Evolutionary conservation across 2,888 invertebrate genomes (phyloP).

Genomic region (Melieria picta): DNA sequence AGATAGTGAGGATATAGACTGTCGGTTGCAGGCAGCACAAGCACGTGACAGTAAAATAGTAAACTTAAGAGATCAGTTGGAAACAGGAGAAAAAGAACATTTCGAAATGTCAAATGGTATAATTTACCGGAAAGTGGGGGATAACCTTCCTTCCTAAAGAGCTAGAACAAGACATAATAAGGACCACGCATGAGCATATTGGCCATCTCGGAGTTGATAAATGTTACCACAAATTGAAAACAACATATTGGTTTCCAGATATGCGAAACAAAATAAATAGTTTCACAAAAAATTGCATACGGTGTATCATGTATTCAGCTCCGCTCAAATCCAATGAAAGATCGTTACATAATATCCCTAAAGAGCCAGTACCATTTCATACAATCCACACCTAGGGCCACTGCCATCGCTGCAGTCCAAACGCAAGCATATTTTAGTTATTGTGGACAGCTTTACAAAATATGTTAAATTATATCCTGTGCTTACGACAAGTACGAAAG

Average conservation of each 20-base stretch:
- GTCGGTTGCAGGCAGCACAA: conserved; percentile 21
- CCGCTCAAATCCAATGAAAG: conserved; percentile 2
- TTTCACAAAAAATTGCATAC: conserved; percentile 31
- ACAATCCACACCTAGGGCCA: conserved; percentile 35
- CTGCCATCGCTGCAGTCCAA: conserved; percentile 27
- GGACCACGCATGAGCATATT: conserved; percentile 27
- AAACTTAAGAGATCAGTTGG: conserved; percentile 23
- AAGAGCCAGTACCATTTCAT: conserved; percentile 29
- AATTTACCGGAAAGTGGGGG: conserved; percentile 20
- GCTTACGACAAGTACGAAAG: conserved; percentile 25
- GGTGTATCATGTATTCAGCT: too few species aligned
- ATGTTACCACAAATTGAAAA: conserved; percentile 23
- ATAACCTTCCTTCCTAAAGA: conserved; percentile 18
- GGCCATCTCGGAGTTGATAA: conserved; percentile 32
- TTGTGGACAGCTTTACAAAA: conserved; percentile 34
- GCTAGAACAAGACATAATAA: conserved; percentile 29
- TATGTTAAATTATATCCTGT: conserved; percentile 30
- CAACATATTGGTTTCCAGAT: conserved; percentile 29
- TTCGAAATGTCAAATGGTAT: conserved; percentile 34
- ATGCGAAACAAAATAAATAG: conserved; percentile 26
- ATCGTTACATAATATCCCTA: conserved; percentile 20
- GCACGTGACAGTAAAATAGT: conserved; percentile 19
- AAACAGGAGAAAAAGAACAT: conserved; percentile 6
- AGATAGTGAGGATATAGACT: conserved; percentile 14
- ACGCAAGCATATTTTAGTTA: conserved; percentile 29